A percentile compares a stretch with the other conserved stretches of the same genome.
These are phyloP conservation scores for Poeciliopsis gracilis DNA, from an alignment of 2,797 vertebrate species.

Conservation along the genomic window DNA sequence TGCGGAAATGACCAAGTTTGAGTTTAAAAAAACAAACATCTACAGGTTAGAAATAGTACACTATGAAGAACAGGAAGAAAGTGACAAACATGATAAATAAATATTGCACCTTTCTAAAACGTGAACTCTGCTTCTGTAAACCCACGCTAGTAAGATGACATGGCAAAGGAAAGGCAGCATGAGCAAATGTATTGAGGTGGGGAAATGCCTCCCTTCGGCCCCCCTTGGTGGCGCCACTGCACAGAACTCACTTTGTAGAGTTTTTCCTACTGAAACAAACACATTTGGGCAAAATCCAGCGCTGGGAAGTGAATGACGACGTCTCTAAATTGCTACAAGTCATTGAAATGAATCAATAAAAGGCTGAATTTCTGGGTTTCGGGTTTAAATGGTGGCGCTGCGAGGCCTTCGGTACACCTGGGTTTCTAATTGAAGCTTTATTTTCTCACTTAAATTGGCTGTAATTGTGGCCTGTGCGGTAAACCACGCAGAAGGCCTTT, in stretches of 20 bases:
- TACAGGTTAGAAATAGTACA: not conserved
- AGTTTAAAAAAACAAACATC: not conserved
- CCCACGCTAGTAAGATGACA: not conserved
- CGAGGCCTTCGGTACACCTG: not conserved
- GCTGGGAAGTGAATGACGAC: not conserved
- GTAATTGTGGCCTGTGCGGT: conserved; percentile 38
- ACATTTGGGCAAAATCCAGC: not conserved
- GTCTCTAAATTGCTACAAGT: not conserved
- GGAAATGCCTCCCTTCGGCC: not conserved
- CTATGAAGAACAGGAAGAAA: not conserved
- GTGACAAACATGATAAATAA: not conserved
- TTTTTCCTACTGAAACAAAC: not conserved
- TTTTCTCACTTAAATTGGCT: not conserved
- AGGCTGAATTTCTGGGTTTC: not conserved
- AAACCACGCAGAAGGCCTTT: conserved; percentile 8
- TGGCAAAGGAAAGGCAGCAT: not conserved
- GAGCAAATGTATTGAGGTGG: not conserved
- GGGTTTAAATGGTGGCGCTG: not conserved
- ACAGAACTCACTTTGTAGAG: not conserved
- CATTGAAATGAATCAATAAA: not conserved
- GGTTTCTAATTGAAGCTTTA: not conserved
- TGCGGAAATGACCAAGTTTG: not conserved
- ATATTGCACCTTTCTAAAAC: not conserved
- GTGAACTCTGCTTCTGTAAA: not conserved
- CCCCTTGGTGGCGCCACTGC: not conserved